Base-by-base conservation (phyloP, 2,113 vertebrate genomes). In the Chionis minor region DNA sequence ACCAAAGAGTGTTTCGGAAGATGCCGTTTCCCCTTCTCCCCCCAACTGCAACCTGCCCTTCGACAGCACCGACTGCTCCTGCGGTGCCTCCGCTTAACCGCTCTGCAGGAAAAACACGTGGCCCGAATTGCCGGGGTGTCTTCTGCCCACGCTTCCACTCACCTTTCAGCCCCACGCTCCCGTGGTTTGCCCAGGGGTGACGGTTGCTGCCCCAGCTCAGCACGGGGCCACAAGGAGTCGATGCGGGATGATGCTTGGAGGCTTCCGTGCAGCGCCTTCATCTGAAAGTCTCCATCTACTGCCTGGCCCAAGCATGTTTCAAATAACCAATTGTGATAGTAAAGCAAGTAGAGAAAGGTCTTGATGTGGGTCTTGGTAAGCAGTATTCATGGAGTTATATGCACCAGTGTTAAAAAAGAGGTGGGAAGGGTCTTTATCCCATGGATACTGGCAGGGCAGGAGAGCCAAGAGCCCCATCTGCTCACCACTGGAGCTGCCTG, bases 181-280 rank as follows among this genome's bases (percentile, higher is more conserved):
- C 15, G n/a, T n/a, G 30, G 8, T 15, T 22, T 8, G 5, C 5
- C 27, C 20, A 2, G 0, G 1, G 14, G 45, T 62, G 58, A 14
- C 2, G 4, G 20, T 24, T 62, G 33, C 19, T 38, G n/a, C 2
- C 27, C 38, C 42, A 14, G 6, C 21, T 59, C 38, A 30, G 44
- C 52, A n/a, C 45, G 40, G n/a, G 35, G 10, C 27, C 28, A 16
- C 19, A 42, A 47, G 62, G 21, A 49, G 49, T 11, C 21, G 24
- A 3, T 8, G 24, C 15, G 32, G 30, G 51, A n/a, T 0, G 6
- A n/a, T 0, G 6, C 30, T 30, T 6, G 24, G 32, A 38, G 26
- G 16, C 21, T 66, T 40, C 49, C 23, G 11, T 7, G 8, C 17
- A 40, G 18, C 4, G 5, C 47, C 69, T 63, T 44, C 8, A 17